Base-by-base conservation (phyloP, 2,888 invertebrate genomes). In the Pandemis cinnamomeana region DNA sequence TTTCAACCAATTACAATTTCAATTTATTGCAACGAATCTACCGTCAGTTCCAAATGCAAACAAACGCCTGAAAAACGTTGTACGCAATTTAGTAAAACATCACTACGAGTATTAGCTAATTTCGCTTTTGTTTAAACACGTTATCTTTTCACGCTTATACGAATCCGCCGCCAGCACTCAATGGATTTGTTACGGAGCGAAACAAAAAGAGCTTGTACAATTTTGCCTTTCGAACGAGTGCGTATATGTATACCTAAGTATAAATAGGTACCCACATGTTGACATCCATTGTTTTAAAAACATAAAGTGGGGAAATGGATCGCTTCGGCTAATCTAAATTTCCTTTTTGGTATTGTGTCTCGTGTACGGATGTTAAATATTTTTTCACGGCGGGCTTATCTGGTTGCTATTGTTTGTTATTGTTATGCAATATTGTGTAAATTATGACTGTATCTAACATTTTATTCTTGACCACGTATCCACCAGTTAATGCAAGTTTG, bases 301-400 rank as follows among this genome's bases (percentile, higher is more conserved):
- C 74, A 74, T 76, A 74, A 76, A 74, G 75, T 75, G 73, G 75
- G 76, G 74, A 74, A 74, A 76, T 75, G 75, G 75, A 76, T 76
- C 71, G 72, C 68, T 77, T 61, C 72, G 67, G 78, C 72, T 77
- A 76, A 77, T 78, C 78, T 78, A 69, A 72, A 77, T 76, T 75
- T 76, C 77, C 75, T 75, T 62, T 71, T 68, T 63, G 62, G 69
- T 71, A 75, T 77, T 71, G 75, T 74, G 62, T 61, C 46, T 46
- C 66, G 58, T 67, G 72, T 75, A 67, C 74, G 74, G 71, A 36
- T 55, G 71, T 75, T 75, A 69, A 69, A 72, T 36, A 71, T 72
- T 76, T 73, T 76, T 76, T 77, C 71, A 74, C 70, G 74, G 71
- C 62, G 48, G 11, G 20, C 72, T 74, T 74, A 74, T 74, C 74